Evolutionary conservation across 2,113 vertebrate species (phyloP).

Genomic region (Grantiella picta): DNA sequence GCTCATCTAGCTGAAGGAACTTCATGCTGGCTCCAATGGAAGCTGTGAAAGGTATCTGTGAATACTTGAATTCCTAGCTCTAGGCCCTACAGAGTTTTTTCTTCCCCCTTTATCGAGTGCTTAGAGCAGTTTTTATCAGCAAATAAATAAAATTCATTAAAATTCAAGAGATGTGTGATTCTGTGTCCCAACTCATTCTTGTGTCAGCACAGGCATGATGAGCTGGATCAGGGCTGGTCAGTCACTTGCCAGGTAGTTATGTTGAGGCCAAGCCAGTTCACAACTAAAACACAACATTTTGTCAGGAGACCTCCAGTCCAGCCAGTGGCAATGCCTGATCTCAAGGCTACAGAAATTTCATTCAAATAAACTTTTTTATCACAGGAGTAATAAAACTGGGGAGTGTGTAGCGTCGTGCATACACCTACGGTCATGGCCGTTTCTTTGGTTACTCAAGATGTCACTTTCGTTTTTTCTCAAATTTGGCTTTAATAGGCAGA

Average conservation of each 20-base stretch:
- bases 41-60: not conserved
- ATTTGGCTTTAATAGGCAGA: not conserved
- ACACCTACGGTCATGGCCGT: rapidly evolving
- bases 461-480: not conserved
- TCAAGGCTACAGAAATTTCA: not conserved
- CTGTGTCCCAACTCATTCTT: not conserved
- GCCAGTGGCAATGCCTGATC: not conserved
- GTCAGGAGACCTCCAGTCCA: not conserved
- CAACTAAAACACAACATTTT: not conserved
- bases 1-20: not conserved
- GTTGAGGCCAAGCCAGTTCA: not conserved
- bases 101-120: not conserved
- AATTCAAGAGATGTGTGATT: not conserved
- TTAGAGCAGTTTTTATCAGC: not conserved
- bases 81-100: not conserved
- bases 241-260: not conserved
- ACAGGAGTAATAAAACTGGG: not conserved
- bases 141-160: not conserved
- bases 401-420: not conserved
- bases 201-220: not conserved
- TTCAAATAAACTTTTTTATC: not conserved
- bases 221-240: not conserved
- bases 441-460: not conserved
- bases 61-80: not conserved
- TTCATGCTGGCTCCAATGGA: not conserved